These are phyloP conservation scores for Prostheceraeus crozeri DNA, from an alignment of 2,888 invertebrate species.

Conservation along the genomic window DNA sequence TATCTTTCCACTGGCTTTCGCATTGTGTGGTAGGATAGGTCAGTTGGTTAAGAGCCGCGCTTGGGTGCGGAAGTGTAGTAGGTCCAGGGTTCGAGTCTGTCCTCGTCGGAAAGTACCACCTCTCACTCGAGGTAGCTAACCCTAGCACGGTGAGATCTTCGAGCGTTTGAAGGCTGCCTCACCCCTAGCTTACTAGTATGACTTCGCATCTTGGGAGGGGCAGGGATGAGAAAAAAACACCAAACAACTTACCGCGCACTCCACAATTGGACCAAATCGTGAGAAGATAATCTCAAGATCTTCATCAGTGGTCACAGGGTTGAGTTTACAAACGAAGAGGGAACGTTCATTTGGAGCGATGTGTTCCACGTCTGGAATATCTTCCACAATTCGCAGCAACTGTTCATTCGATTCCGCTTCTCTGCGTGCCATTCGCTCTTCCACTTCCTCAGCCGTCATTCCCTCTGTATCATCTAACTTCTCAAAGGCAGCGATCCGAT, in stretches of 20 bases:
- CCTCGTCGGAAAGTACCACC: no score
- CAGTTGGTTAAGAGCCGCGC: no score
- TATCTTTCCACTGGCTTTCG: no score
- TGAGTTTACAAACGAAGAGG: constrained; percentile 94
- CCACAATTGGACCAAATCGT: constrained; percentile 80
- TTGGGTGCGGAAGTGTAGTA: no score
- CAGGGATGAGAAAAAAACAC: no score
- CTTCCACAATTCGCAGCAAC: constrained; percentile 67
- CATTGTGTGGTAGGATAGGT: no score
- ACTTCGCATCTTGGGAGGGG: no score
- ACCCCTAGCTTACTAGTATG: no score
- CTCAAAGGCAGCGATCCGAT: constrained; percentile 67
- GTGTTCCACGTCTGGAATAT: constrained; percentile 90
- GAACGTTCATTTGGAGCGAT: constrained; percentile 98
- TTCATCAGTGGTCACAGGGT: constrained; percentile 93
- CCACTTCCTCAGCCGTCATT: constrained; percentile 72
- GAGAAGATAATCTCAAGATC: constrained; percentile 95
- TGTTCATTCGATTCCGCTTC: constrained; percentile 94
- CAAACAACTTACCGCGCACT: constrained; percentile 57
- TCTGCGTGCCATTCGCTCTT: constrained; percentile 75
- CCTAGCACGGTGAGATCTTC: no score
- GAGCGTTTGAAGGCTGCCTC: no score
- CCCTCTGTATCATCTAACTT: constrained; percentile 81
- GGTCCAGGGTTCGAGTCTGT: no score
- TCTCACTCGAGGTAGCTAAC: no score